Conservation (phyloP, 2,888 invertebrate species). For the Nudaria mundana region DNA sequence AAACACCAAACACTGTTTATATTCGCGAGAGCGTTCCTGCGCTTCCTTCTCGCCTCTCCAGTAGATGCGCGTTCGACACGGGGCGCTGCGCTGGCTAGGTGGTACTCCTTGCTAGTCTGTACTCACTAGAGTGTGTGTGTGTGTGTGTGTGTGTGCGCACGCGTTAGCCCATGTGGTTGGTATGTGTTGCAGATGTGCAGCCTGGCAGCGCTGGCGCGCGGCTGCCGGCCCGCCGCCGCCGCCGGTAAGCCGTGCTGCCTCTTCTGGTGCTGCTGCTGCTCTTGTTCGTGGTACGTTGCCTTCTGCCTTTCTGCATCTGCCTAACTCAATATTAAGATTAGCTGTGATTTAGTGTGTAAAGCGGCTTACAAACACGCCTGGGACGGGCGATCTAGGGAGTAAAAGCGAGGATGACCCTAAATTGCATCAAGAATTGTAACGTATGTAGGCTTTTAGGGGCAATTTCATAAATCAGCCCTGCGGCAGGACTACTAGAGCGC, state of each 20-base stretch:
- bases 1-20: slow-evolving; percentile 47
- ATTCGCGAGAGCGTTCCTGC: slow-evolving; percentile 29
- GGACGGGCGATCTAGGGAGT: too few species aligned
- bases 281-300: slow-evolving; percentile 79
- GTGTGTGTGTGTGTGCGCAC: neutral
- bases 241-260: slow-evolving; percentile 79
- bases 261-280: slow-evolving; percentile 83
- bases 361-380: too few species aligned
- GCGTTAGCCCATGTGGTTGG: neutral
- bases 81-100: neutral
- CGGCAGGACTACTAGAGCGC: too few species aligned
- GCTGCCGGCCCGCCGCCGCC: slow-evolving; percentile 76
- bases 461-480: too few species aligned
- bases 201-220: slow-evolving; percentile 77
- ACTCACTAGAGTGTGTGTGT: too few species aligned
- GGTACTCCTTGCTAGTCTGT: too few species aligned
- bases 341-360: too few species aligned
- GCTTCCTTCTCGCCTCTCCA: slow-evolving; percentile 4
- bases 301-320: too few species aligned
- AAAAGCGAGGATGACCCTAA: too few species aligned
- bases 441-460: too few species aligned
- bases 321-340: too few species aligned
- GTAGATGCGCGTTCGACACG: neutral
- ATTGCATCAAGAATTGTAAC: too few species aligned
- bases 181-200: slow-evolving; percentile 70